Evolutionary conservation across 2,888 invertebrate genomes (phyloP).

Genomic region (Sicus ferrugineus): DNA sequence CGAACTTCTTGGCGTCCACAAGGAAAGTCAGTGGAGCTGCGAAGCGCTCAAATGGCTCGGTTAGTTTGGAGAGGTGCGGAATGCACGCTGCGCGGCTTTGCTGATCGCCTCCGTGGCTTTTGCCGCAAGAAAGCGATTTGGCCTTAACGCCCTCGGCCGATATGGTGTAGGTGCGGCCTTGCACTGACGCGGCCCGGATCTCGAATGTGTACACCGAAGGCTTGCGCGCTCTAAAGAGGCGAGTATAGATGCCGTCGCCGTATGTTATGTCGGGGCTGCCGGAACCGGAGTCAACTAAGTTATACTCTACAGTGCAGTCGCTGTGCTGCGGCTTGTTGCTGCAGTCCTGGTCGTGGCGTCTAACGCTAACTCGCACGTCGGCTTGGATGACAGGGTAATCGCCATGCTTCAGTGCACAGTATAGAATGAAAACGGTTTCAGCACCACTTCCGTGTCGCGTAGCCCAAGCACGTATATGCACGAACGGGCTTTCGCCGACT

Average conservation of each 20-base stretch:
- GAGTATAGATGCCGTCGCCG: conserved; percentile 73
- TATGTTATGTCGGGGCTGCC: conserved; percentile 73
- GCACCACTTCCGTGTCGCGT: conserved; percentile 43
- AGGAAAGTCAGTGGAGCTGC: conserved; percentile 66
- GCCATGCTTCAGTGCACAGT: conserved; percentile 68
- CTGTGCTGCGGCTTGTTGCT: conserved; percentile 26
- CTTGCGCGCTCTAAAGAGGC: conserved; percentile 67
- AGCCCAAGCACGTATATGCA: conserved; percentile 65
- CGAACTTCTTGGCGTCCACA: conserved; percentile 59
- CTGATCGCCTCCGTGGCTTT: not conserved
- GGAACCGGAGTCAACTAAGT: conserved; percentile 69
- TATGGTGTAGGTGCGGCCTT: not conserved
- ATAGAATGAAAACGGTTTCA: conserved; percentile 66
- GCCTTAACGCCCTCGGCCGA: conserved; percentile 47
- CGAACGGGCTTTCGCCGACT: too few species aligned
- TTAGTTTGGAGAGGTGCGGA: conserved; percentile 61
- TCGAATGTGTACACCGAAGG: conserved; percentile 67
- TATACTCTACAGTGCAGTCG: conserved; percentile 61
- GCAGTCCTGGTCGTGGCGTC: conserved; percentile 47
- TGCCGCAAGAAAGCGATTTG: conserved; percentile 26
- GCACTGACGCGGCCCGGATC: conserved; percentile 65
- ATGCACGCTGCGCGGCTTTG: not conserved
- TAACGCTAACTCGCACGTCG: conserved; percentile 67
- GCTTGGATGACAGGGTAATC: conserved; percentile 69
- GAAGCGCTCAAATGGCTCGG: conserved; percentile 67